Evolutionary conservation across 1,140 invertebrate genomes (phyloP).

Genomic region (Drosophila subpulchrella): DNA sequence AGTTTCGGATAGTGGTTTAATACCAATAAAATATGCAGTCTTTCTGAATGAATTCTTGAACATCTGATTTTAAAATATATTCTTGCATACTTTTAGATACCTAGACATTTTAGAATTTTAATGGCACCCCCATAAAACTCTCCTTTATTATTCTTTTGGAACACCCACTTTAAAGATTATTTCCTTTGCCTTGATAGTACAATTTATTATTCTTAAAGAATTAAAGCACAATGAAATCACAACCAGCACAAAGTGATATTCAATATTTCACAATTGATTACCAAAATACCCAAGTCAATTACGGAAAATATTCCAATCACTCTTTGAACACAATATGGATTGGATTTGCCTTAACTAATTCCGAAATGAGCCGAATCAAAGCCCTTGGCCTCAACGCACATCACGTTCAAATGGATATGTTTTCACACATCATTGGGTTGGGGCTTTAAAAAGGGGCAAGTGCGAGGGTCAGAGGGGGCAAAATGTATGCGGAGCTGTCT

Average conservation of each 20-base stretch:
- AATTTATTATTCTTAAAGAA: neutral
- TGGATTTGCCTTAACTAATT: slow-evolving; percentile 18
- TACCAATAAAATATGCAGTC: too few relatives aligned
- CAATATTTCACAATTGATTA: neutral
- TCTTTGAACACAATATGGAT: slow-evolving; percentile 18
- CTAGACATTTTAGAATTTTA: neutral
- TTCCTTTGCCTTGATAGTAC: neutral
- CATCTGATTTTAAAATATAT: too few relatives aligned
- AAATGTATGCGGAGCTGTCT: slow-evolving; percentile 36
- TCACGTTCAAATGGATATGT: slow-evolving; percentile 38
- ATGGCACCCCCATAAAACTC: too few relatives aligned
- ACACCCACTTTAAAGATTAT: neutral
- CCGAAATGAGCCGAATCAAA: slow-evolving; percentile 25
- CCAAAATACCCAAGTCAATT: slow-evolving; percentile 18
- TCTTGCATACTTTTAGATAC: too few relatives aligned
- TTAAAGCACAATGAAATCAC: neutral
- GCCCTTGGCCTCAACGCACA: slow-evolving; percentile 27
- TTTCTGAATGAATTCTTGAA: too few relatives aligned
- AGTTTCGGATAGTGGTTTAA: too few relatives aligned
- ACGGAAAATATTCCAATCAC: slow-evolving; percentile 16
- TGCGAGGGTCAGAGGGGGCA: neutral
- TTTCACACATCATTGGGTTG: slow-evolving; percentile 42
- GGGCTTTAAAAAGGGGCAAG: too few relatives aligned
- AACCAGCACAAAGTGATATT: neutral
- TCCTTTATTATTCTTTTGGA: too few relatives aligned